These are phyloP conservation scores for Mesembrinibis cayennensis DNA, from an alignment of 2,113 vertebrate genomes.

Conservation along the genomic window DNA sequence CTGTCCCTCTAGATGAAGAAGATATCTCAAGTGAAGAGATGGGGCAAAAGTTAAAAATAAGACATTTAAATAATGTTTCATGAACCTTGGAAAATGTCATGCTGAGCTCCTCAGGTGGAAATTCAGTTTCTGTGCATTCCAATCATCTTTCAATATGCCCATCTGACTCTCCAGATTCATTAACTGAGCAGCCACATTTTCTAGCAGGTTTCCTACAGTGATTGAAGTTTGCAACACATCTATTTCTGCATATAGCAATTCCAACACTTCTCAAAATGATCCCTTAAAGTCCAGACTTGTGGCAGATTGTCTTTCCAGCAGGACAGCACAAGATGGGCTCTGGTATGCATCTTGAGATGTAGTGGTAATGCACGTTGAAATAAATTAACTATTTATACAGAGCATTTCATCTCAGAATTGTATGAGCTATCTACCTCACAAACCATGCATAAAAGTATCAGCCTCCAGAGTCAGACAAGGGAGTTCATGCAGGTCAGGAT, in stretches of 20 bases:
- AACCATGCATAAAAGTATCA: neutral
- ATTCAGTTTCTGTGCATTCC: conserved; percentile 12
- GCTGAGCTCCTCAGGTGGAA: conserved; percentile 30
- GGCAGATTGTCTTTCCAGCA: conserved; percentile 71
- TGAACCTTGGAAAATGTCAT: neutral
- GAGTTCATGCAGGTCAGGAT: neutral
- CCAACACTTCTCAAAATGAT: conserved; percentile 69
- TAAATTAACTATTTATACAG: conserved; percentile 52
- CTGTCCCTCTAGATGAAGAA: neutral
- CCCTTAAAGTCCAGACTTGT: conserved; percentile 66
- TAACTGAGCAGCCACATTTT: conserved; percentile 71
- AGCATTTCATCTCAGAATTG: neutral
- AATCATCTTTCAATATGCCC: conserved; percentile 24
- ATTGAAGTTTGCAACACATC: conserved; percentile 67
- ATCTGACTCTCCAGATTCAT: conserved; percentile 67
- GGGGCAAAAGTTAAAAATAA: neutral
- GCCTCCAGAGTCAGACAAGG: neutral
- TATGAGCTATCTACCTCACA: neutral
- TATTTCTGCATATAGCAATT: conserved; percentile 66
- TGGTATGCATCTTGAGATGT: conserved; percentile 15
- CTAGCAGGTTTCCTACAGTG: conserved; percentile 61
- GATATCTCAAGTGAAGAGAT: neutral
- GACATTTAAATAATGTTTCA: neutral
- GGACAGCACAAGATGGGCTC: conserved; percentile 61
- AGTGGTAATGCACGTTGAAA: neutral